These are phyloP conservation scores for Patagioenas fasciata DNA, from an alignment of 2,113 vertebrate genomes.

Conservation along the genomic window DNA sequence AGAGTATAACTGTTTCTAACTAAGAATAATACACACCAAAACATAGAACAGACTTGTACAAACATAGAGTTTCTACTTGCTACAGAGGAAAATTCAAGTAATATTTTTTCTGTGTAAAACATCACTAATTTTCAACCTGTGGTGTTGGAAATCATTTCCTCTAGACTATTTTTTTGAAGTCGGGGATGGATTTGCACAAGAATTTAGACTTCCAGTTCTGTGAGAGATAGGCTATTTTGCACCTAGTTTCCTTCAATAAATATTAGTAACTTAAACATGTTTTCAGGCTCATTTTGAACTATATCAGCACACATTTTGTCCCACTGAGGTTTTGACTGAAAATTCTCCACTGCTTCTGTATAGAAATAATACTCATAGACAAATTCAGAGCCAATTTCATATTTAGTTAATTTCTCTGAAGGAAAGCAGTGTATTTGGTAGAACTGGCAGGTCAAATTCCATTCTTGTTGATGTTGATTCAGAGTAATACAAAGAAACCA, in stretches of 20 bases:
- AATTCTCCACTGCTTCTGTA: neutral
- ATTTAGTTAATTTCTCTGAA: neutral
- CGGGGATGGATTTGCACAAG: neutral
- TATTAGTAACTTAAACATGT: neutral
- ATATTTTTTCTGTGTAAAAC: neutral
- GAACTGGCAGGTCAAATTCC: neutral
- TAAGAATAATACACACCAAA: neutral
- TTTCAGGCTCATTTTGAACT: neutral
- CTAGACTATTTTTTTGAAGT: neutral
- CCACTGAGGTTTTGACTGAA: neutral
- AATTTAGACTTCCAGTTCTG: neutral
- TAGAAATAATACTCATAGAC: neutral
- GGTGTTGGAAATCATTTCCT: neutral
- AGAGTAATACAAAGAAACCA: neutral
- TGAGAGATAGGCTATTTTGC: neutral
- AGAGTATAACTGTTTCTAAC: neutral
- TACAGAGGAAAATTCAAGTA: neutral
- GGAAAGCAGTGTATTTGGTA: neutral
- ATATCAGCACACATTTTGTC: neutral
- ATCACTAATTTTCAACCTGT: neutral
- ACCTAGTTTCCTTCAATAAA: neutral
- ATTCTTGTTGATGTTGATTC: neutral
- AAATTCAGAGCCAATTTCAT: neutral
- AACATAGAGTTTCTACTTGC: neutral
- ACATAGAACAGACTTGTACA: neutral